A percentile compares a stretch with the other conserved stretches of the same genome.
Evolutionary conservation across 2,113 vertebrate species (phyloP).

Genomic region (Heteronetta atricapilla): DNA sequence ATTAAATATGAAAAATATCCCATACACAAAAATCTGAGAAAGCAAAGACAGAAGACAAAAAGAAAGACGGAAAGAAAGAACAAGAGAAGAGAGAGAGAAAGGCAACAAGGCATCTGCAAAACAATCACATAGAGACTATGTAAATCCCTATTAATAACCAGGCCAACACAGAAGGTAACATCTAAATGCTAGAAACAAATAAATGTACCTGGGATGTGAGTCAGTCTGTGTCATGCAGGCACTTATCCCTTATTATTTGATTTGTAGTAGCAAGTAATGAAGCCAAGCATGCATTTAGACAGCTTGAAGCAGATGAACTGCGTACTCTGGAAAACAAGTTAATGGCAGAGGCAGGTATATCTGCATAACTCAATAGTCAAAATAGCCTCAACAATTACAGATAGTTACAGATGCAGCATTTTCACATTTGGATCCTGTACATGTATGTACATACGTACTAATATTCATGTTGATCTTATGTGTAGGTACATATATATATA

Average conservation of each 20-base stretch:
- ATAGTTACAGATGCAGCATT: not conserved
- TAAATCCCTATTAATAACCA: slow-evolving; percentile 5
- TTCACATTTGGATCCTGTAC: not conserved
- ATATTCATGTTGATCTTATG: not conserved
- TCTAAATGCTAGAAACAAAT: not conserved
- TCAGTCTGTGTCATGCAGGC: not conserved
- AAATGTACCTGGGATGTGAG: not conserved
- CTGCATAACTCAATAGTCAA: not conserved
- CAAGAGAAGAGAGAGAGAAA: not conserved
- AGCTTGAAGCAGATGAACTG: slow-evolving; percentile 8
- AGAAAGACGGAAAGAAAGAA: not conserved
- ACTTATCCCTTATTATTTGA: slow-evolving; percentile 26
- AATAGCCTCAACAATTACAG: not conserved
- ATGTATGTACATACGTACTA: not conserved
- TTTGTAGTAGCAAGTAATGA: slow-evolving; percentile 10
- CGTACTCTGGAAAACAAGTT: not conserved
- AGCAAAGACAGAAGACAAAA: not conserved
- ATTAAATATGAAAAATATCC: not conserved
- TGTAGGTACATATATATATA: not conserved
- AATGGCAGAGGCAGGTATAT: slow-evolving; percentile 4
- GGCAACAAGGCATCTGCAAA: not conserved
- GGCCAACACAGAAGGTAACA: not conserved
- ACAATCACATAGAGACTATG: not conserved
- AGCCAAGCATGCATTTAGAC: not conserved
- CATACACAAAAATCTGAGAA: not conserved